Percentiles rank a stretch among this genome's conserved stretches.
These are phyloP conservation scores for Henricia sp. DNA, from an alignment of 53 echinoderm and acorn worm genomes.

Conservation along the genomic window DNA sequence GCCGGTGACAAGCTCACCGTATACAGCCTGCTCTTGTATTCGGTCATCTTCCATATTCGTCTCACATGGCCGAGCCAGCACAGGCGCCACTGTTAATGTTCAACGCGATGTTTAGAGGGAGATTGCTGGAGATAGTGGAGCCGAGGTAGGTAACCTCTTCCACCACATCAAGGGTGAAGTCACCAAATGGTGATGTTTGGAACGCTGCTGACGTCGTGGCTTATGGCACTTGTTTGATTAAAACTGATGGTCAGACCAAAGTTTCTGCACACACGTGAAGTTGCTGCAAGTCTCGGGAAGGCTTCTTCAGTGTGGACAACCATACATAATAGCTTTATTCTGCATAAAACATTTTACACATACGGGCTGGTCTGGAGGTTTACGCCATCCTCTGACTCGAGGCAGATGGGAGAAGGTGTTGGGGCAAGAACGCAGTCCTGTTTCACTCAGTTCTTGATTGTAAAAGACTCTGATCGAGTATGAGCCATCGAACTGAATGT, in stretches of 20 bases:
- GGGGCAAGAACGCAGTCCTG: too few relatives aligned
- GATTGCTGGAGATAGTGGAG: too few relatives aligned
- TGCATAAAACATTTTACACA: too few relatives aligned
- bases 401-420: constrained; percentile 40
- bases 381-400: too few relatives aligned
- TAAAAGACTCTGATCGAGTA: neutral
- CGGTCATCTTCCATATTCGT: neutral
- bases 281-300: constrained; percentile 43
- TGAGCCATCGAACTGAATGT: constrained; percentile 18
- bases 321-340: too few relatives aligned
- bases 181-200: neutral
- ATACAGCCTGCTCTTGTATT: neutral
- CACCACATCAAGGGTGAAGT: neutral
- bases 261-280: constrained; percentile 50
- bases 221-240: constrained; percentile 53
- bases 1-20: too few relatives aligned
- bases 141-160: neutral
- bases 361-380: too few relatives aligned
- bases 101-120: neutral
- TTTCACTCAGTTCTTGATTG: constrained; percentile 36
- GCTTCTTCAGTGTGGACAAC: too few relatives aligned
- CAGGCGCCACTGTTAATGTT: neutral
- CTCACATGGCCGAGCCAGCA: constrained; percentile 2
- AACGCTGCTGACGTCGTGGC: neutral
- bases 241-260: constrained; percentile 77